Evolutionary conservation across 2,888 invertebrate genomes (phyloP), one percentile per base, ranked within the genome.

Genomic region (Spialia ferax): DNA sequence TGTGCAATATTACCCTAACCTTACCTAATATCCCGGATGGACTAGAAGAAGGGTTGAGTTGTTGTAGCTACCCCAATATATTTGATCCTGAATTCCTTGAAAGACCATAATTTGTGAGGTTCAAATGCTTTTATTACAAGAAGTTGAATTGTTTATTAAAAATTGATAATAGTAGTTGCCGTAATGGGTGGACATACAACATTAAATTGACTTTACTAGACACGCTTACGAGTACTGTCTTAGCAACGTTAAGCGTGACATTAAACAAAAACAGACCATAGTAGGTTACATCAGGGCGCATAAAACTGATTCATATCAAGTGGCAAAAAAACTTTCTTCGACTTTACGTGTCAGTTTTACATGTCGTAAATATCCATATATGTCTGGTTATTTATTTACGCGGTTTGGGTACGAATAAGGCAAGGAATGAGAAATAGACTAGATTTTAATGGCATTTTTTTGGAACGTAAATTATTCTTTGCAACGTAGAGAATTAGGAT

Each of bases 311-410:
- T 56, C 20, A 38, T 56, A 66, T 66, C 65, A 42, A 7, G 38
- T 42, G 59, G 52, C 59, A 50, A 57, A 66, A 62, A 15, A 66
- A 66, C 65, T 66, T 66, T 66, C 65, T 42, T 38, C 52, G n/a
- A 38, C 18, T 38, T 52, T 45, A 63, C 45, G 32, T 56, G 63
- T 48, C 57, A 20, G 45, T 29, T 64, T 56, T 66, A 22, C 32
- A 50, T 35, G 62, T 65, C 65, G 59, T 66, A 29, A 66, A 66
- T 2, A 42, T 64, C 59, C 65, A 60, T 52, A 66, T 54, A 42
- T 11, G 52, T 52, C 20, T 52, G 3, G 35, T 32, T 13, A 65
- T 59, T 65, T 66, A 60, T 50, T 64, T 26, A 50, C 23, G 35
- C 57, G 23, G n/a, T 32, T 55, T 57, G 13, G 26, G 11, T 54